Evolutionary conservation across 2,888 invertebrate genomes (phyloP).

Genomic region (Eupithecia pulchellata): DNA sequence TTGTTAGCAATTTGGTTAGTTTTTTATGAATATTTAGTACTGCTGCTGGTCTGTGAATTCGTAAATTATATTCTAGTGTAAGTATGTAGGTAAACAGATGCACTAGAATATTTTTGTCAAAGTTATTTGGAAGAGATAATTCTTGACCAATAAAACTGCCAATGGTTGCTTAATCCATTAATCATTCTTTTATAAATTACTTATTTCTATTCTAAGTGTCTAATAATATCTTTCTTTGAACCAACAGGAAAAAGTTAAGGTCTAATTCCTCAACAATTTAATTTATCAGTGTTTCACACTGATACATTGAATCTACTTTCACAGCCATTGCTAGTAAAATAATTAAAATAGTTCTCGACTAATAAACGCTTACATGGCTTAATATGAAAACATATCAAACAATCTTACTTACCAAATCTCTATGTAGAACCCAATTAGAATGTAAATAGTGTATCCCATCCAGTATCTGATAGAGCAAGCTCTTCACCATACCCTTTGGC

Average conservation of each 20-base stretch:
- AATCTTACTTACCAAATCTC: constrained; percentile 91
- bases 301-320: neutral
- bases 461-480: constrained; percentile 97
- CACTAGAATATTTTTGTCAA: no score
- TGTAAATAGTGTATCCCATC: constrained; percentile 99
- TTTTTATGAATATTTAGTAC: neutral
- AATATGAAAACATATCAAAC: neutral
- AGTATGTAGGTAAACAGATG: no score
- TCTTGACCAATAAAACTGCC: no score
- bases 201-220: no score
- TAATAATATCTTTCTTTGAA: neutral
- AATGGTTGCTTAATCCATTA: no score
- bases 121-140: no score
- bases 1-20: neutral
- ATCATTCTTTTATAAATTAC: no score
- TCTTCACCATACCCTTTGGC: constrained; percentile 99
- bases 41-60: neutral
- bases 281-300: neutral
- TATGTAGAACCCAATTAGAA: constrained; percentile 99
- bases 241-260: neutral
- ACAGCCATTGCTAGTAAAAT: neutral
- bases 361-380: neutral
- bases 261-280: neutral
- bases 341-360: neutral
- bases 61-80: neutral